phyloP scores from a whole-genome alignment of 2,797 vertebrate genomes.

The Silurus aristotelis region DNA sequence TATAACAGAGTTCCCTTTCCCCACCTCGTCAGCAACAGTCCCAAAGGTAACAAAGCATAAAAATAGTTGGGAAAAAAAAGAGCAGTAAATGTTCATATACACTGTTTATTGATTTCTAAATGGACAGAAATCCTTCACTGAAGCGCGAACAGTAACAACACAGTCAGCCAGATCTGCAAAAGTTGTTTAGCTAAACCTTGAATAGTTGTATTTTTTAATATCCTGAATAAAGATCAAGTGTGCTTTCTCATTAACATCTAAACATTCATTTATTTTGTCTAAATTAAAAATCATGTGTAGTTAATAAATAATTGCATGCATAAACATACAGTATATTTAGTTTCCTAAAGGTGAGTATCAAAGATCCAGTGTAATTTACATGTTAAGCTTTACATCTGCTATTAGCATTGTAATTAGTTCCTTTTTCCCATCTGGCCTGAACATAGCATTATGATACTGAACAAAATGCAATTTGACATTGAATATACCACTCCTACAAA shows the following conservation, averaged over 20 bases:
- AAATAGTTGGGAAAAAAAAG: slow-evolving; percentile 18
- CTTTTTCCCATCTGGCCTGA: background rate
- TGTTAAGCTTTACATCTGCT: background rate
- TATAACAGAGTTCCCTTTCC: background rate
- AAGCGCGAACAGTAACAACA: background rate
- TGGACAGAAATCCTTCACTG: background rate
- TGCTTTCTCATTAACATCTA: background rate
- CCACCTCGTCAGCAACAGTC: background rate
- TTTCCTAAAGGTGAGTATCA: background rate
- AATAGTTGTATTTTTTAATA: background rate
- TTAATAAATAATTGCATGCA: background rate
- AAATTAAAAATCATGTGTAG: background rate
- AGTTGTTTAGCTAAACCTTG: background rate
- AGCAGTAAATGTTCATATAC: slow-evolving; percentile 8
- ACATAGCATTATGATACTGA: background rate
- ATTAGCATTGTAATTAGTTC: background rate
- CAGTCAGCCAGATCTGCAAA: background rate
- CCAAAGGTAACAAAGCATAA: slow-evolving; percentile 18
- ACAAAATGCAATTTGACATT: background rate
- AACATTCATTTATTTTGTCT: background rate
- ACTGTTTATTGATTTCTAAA: background rate
- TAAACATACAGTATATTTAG: background rate
- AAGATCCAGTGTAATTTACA: background rate
- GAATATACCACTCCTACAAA: background rate
- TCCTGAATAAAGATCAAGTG: background rate